A percentile compares a stretch with the other conserved stretches of the same genome.
phyloP scores from a whole-genome alignment of 2,797 vertebrate species.

The Eulemur coronatus region DNA sequence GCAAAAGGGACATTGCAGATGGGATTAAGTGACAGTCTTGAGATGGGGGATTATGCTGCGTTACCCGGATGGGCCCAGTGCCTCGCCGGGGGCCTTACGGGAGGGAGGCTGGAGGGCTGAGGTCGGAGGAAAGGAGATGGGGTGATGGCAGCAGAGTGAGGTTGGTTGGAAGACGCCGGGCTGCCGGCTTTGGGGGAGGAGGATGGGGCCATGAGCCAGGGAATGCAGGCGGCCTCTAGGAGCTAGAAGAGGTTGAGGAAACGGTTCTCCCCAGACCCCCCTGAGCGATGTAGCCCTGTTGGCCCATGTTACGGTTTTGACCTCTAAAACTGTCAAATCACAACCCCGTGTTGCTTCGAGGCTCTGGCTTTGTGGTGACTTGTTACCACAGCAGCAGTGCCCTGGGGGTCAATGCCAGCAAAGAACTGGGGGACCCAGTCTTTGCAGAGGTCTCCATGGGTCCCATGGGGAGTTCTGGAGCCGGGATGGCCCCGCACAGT shows the following conservation, averaged over 20 bases:
- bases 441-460: rapidly evolving
- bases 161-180: not conserved
- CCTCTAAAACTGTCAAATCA: too few relatives aligned
- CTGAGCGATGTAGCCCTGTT: not conserved
- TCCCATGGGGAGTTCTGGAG: too few relatives aligned
- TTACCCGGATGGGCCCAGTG: not conserved
- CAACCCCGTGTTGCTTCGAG: too few relatives aligned
- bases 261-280: rapidly evolving
- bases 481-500: too few relatives aligned
- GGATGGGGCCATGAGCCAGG: rapidly evolving
- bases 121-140: not conserved
- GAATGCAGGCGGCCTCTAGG: not conserved
- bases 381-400: not conserved
- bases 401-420: not conserved
- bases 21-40: not conserved
- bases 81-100: not conserved
- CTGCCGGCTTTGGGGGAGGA: not conserved
- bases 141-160: too few relatives aligned
- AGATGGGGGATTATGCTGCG: not conserved
- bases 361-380: not conserved
- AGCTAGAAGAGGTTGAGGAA: not conserved
- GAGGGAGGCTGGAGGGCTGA: not conserved
- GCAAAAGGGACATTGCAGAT: not conserved
- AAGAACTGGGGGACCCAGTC: not conserved
- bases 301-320: not conserved